Evolutionary conservation across 2,113 vertebrate species (phyloP), one percentile per base, ranked within the genome.

Genomic region (Heterotilapia buettikoferi): DNA sequence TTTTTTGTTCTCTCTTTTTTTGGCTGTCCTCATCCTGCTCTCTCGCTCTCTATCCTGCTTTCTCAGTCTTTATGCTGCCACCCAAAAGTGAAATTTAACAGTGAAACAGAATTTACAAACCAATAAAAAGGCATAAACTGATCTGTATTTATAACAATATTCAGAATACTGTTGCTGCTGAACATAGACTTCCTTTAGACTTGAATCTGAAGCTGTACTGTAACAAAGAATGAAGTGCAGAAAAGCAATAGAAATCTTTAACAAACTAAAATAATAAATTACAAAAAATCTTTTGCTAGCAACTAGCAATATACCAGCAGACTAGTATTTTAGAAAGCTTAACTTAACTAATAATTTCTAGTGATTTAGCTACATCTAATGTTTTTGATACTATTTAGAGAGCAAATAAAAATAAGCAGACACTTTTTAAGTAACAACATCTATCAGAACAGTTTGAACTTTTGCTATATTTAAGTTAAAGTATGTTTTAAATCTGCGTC

Each of bases 21-120:
- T 59, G 56, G 29, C 59, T 63, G 59, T 19, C 29, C 33, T 63
- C 59, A 33, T 19, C 16, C 29, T 63, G 59, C 29, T 33, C 29
- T 0, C 59, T 63, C 0, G 0, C 59, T 63, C 59, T 19, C 0
- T 33, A 19, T 33, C 59, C 29, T 63, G 29, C 29, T 4, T 33
- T 61, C 29, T 33, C 29, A 19, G 59, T 33, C 59, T 19, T 33
- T 61, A 16, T 33, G 59, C 59, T 33, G 29, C 29, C 29, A 61
- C 29, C 29, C 29, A 33, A 61, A 61, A 19, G 29, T 61, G 59
- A 61, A 63, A 63, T 33, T 33, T 63, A 63, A 19, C 9, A 2
- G 16, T 63, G 29, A 63, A 63, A 33, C 9, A 63, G 33, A 36
- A 63, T 63, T 63, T 33, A 9, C 29, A 63, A 63, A 63, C 16